Conservation (phyloP, 2,113 vertebrate genomes). For the Phocoena sinus region DNA sequence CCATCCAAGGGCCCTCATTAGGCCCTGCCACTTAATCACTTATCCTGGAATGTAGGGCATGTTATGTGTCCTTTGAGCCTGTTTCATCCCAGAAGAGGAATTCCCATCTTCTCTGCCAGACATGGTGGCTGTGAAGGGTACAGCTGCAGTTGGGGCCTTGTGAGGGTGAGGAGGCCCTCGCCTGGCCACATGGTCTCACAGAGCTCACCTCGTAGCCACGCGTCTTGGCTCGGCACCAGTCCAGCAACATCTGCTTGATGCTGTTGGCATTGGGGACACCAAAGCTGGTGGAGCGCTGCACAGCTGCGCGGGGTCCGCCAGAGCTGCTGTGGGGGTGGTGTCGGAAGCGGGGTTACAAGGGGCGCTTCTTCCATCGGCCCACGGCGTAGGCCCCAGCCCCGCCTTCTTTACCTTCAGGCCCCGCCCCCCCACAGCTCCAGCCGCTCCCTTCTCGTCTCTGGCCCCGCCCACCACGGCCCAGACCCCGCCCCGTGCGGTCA, state of each 20-base stretch:
- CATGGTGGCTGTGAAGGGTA: neutral
- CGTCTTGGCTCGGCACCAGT: constrained; percentile 98
- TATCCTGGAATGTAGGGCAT: neutral
- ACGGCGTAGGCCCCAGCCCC: neutral
- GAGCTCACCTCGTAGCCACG: constrained; percentile 91
- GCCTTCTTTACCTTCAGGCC: neutral
- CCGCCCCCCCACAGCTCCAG: neutral
- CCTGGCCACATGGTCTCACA: neutral
- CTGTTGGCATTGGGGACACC: constrained; percentile 97
- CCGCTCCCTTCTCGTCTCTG: neutral
- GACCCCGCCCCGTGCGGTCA: fast-evolving
- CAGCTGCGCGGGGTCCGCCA: constrained; percentile 76
- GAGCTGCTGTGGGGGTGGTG: constrained; percentile 79
- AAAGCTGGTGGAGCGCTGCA: constrained; percentile 94
- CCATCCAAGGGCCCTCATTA: neutral
- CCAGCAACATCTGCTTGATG: constrained; percentile 99
- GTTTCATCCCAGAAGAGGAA: neutral
- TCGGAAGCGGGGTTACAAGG: neutral
- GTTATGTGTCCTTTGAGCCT: neutral
- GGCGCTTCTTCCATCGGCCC: fast-evolving
- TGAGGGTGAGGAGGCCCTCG: neutral
- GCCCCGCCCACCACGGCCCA: neutral
- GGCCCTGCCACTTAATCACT: neutral
- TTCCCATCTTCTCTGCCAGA: neutral
- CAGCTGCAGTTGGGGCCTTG: neutral